These are phyloP conservation scores for Heliconius charithonia DNA, from an alignment of 2,888 invertebrate genomes.

Conservation along the genomic window DNA sequence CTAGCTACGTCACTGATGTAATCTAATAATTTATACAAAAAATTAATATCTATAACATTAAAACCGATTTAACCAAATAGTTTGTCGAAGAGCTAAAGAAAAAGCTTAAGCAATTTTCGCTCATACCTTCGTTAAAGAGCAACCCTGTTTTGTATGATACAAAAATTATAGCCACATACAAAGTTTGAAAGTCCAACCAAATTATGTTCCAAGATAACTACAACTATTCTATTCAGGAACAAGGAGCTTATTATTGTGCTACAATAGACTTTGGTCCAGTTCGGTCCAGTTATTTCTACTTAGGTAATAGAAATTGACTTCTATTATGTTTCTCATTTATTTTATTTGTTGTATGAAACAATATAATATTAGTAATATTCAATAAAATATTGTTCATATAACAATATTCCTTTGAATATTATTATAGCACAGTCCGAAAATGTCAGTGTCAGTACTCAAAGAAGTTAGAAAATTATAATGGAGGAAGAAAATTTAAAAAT, in stretches of 20 bases:
- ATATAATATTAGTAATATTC: neutral
- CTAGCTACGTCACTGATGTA: too few species aligned
- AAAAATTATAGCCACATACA: neutral
- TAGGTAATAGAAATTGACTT: slow-evolving; percentile 27
- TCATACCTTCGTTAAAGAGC: too few species aligned
- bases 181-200: slow-evolving; percentile 14
- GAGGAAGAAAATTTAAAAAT: too few species aligned
- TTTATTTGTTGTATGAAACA: neutral
- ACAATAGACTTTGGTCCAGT: slow-evolving; percentile 35
- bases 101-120: too few species aligned
- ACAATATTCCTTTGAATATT: too few species aligned
- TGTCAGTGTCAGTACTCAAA: too few species aligned
- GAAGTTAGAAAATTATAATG: too few species aligned
- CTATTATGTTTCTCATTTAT: neutral
- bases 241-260: slow-evolving; percentile 37
- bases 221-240: slow-evolving; percentile 33
- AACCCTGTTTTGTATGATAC: too few species aligned
- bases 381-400: neutral
- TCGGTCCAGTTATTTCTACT: slow-evolving; percentile 28
- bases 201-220: slow-evolving; percentile 29
- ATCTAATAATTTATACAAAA: too few species aligned
- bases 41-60: too few species aligned
- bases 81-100: too few species aligned
- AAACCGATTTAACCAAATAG: too few species aligned
- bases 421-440: neutral